phyloP scores from a whole-genome alignment of 2,113 vertebrate genomes.

The Tringa solitaria region DNA sequence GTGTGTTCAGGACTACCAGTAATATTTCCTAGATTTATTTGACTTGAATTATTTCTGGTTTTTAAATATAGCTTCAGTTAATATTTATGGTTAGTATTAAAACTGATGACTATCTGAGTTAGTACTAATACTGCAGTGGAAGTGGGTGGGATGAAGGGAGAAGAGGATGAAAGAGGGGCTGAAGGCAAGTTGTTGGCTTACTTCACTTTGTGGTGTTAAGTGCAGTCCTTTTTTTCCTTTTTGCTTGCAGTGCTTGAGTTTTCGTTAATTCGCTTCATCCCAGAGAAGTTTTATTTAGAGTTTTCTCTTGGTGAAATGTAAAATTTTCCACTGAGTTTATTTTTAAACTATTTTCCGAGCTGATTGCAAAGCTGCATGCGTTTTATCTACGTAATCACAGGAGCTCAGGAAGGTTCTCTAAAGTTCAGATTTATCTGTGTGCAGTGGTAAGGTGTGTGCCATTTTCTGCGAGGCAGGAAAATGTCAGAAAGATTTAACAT shows the following conservation, averaged over 20 bases:
- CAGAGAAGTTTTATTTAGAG: not conserved
- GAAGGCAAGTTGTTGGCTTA: not conserved
- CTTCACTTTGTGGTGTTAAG: not conserved
- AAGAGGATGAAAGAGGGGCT: not conserved
- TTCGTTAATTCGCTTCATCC: not conserved
- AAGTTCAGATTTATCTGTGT: not conserved
- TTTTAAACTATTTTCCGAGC: not conserved
- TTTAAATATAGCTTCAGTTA: not conserved
- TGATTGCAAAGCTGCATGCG: accelerated
- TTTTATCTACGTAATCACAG: not conserved
- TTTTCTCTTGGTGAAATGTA: not conserved
- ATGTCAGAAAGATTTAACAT: slow-evolving; percentile 24
- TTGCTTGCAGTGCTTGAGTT: not conserved
- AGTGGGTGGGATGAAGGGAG: not conserved
- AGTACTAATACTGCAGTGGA: not conserved
- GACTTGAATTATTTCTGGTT: not conserved
- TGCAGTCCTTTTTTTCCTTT: not conserved
- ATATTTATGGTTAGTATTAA: not conserved
- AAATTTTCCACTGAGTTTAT: not conserved
- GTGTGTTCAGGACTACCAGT: not conserved
- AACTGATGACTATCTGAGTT: not conserved
- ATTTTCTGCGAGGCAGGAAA: not conserved
- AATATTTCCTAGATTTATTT: not conserved
- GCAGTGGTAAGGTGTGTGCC: not conserved
- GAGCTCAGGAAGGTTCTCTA: not conserved